A percentile compares a stretch with the other conserved stretches of the same genome.
phyloP scores from a whole-genome alignment of 2,797 vertebrate species.

The Heterohyrax brucei region DNA sequence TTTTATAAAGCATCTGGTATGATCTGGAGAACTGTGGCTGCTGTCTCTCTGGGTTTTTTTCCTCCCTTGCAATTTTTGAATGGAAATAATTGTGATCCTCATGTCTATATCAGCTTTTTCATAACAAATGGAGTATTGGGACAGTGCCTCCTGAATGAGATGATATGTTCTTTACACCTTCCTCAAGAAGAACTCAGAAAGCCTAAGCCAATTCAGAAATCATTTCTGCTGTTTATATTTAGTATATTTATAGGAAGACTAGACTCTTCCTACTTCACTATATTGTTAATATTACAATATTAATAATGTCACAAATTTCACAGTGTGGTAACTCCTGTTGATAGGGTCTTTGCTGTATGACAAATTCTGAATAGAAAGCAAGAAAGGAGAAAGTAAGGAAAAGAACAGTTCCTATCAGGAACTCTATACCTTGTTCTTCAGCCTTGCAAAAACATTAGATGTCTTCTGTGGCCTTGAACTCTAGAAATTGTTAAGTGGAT shows the following conservation, averaged over 20 bases:
- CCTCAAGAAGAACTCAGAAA: constrained; percentile 40
- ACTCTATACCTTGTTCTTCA: constrained; percentile 34
- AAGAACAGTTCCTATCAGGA: constrained; percentile 22
- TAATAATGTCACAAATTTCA: constrained; percentile 24
- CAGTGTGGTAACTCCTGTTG: not conserved
- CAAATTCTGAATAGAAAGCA: constrained; percentile 29
- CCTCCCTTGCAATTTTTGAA: constrained; percentile 48
- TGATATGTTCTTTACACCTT: constrained; percentile 38
- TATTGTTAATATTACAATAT: not conserved
- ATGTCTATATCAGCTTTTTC: constrained; percentile 42
- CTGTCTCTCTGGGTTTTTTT: not conserved
- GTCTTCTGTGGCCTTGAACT: constrained; percentile 31
- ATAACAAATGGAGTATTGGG: constrained; percentile 34
- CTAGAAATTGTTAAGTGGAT: constrained; percentile 13
- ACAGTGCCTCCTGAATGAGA: constrained; percentile 65
- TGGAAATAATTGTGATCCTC: constrained; percentile 26
- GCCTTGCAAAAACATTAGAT: constrained; percentile 9
- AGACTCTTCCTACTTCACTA: not conserved
- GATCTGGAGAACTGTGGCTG: constrained; percentile 46
- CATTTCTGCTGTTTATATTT: constrained; percentile 13
- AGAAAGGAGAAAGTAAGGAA: not conserved
- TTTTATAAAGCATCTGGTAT: not conserved
- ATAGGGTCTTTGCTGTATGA: constrained; percentile 54
- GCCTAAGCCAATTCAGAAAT: constrained; percentile 6
- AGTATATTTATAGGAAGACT: not conserved